Percentiles rank a stretch among this genome's conserved stretches.
phyloP scores from a whole-genome alignment of 2,113 vertebrate genomes.

The Dolichallabes microphthalmus region DNA sequence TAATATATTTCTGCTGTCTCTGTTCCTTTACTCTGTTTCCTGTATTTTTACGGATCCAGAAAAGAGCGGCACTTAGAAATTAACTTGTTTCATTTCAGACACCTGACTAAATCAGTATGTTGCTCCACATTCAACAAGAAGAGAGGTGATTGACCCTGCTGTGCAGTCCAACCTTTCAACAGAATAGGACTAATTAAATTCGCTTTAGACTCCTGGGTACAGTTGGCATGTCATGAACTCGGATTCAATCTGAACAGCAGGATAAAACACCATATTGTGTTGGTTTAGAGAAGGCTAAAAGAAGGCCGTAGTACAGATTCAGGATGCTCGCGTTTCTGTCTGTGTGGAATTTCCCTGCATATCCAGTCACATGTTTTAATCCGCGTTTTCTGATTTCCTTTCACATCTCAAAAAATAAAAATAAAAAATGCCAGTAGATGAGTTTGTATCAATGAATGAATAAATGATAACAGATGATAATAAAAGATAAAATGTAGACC shows the following conservation, averaged over 20 bases:
- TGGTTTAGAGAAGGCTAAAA: neutral
- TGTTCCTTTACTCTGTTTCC: neutral
- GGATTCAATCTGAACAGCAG: slow-evolving; percentile 19
- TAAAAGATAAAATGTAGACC: neutral
- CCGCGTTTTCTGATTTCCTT: neutral
- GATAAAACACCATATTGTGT: neutral
- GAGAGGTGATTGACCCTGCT: slow-evolving; percentile 9
- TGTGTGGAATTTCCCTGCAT: neutral
- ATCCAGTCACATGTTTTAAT: neutral
- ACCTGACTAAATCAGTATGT: slow-evolving; percentile 23
- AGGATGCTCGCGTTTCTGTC: neutral
- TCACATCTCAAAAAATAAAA: neutral
- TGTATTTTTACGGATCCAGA: neutral
- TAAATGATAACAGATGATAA: neutral
- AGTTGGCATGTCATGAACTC: neutral
- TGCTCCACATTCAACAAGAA: neutral
- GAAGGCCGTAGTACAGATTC: neutral
- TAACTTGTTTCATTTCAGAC: neutral
- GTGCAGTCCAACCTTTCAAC: slow-evolving; percentile 2
- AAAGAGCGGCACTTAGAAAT: neutral
- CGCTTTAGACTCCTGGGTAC: neutral
- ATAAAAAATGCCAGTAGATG: neutral
- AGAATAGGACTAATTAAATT: slow-evolving; percentile 33
- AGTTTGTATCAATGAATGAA: neutral
- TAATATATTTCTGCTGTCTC: neutral